Percentiles rank a stretch among this genome's conserved stretches.
Conservation (phyloP, 2,888 invertebrate genomes). For the Acholoe squamosa region DNA sequence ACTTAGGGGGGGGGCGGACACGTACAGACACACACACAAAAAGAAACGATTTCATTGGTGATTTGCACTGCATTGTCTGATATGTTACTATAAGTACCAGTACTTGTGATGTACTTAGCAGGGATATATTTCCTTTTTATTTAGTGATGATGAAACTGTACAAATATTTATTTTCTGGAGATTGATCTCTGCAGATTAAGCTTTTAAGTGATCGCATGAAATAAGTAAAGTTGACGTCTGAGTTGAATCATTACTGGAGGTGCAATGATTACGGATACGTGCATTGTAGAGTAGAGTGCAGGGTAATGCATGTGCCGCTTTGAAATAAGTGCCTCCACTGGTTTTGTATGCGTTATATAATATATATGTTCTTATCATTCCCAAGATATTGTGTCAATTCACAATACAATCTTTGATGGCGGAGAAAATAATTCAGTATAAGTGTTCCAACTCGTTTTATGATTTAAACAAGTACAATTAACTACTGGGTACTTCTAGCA, state of each 20-base stretch:
- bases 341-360: neutral
- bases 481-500: no score
- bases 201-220: neutral
- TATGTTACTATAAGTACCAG: no score
- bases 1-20: no score
- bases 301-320: neutral
- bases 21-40: no score
- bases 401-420: neutral
- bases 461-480: no score
- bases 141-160: neutral
- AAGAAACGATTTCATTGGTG: no score
- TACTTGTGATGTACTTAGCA: no score
- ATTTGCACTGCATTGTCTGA: no score
- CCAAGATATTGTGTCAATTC: neutral
- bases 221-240: neutral
- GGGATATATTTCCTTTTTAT: neutral
- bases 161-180: neutral
- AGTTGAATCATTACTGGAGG: neutral
- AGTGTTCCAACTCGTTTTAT: no score
- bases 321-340: conserved; percentile 13
- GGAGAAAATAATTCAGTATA: no score
- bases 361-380: neutral
- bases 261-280: neutral
- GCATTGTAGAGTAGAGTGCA: neutral
- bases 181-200: conserved; percentile 17